Evolutionary conservation across 2,888 invertebrate species (phyloP).

Genomic region (Leucophora obtusa): DNA sequence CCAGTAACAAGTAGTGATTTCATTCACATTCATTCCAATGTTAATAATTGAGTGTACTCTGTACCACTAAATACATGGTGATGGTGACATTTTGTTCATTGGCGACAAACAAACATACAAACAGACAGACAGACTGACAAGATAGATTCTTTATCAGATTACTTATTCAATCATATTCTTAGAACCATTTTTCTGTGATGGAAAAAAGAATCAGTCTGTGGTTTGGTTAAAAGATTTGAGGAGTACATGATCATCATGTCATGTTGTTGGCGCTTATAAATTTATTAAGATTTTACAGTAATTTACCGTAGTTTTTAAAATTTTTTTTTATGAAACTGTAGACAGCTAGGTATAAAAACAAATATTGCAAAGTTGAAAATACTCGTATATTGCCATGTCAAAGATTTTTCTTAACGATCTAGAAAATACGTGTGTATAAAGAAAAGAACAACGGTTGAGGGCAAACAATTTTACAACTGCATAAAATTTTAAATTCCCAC

Average conservation of each 20-base stretch:
- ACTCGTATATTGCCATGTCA: not conserved
- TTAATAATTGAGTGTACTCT: not conserved
- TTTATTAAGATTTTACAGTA: conserved; percentile 1
- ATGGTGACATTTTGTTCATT: not conserved
- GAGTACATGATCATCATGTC: conserved; percentile 27
- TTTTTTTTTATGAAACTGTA: not conserved
- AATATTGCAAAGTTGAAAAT: not conserved
- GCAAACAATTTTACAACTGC: conserved; percentile 27
- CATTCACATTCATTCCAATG: conserved; percentile 7
- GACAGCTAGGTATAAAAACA: too few relatives aligned
- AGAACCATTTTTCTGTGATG: not conserved
- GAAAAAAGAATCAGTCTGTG: conserved; percentile 27
- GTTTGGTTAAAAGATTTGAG: conserved; percentile 30
- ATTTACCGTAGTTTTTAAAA: not conserved
- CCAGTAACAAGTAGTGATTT: conserved; percentile 21
- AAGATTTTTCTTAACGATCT: conserved; percentile 32
- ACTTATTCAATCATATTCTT: conserved; percentile 26
- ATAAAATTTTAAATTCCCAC: conserved; percentile 47
- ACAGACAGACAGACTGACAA: not conserved
- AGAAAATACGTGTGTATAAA: conserved; percentile 23
- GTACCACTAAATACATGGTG: not conserved
- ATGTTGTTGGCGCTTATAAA: conserved; percentile 1
- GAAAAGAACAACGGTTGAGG: conserved; percentile 6
- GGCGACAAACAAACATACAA: conserved; percentile 6
- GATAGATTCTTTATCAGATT: conserved; percentile 28